Evolutionary conservation across 2,113 vertebrate species (phyloP), one percentile per base, ranked within the genome.

Genomic region (Procavia capensis): DNA sequence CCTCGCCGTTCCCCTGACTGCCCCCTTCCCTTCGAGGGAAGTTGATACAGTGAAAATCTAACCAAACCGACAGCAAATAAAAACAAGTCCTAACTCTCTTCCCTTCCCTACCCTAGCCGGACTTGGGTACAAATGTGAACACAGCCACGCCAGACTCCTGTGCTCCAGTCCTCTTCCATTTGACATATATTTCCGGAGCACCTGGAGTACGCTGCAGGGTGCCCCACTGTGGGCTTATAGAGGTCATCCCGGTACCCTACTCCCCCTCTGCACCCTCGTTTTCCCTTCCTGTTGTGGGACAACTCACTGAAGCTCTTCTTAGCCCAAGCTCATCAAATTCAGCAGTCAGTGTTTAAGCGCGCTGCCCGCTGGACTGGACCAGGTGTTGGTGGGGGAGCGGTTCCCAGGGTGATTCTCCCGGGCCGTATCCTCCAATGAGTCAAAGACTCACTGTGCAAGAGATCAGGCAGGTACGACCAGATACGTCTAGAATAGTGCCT

Each of bases 51-150:
- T 95, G 92, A 95, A 97, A 97, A 97, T 93, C 95, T 95, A 95
- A 97, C 93, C 80, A 43, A 93, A 97, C 70, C 70, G 75, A 96
- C 75, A 84, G 96, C 94, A 96, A 96, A 97, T 97, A 96, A 97
- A 97, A 97, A 61, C 83, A 81, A 86, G 25, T 64, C 36, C 83
- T 70, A 31, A 76, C 61, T 45, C 75, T 43, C 54, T 83, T 41
- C 87, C 59, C 50, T 25, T 31, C n/a, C 41, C 79, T 9, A 24
- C 63, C 63, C 10, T 47, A 76, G 92, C 47, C 41, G 82, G 84
- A 43, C 59, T 20, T 17, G 70, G 89, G 72, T 78, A 83, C 7
- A 6, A 83, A 66, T 11, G 19, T 11, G 70, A 91, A 10, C 4
- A 1, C 2, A n/a, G 86, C 74, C 75, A 17, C 7, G 14, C 9